phyloP scores from a whole-genome alignment of 1,140 invertebrate genomes.

The Bombyx mandarina region DNA sequence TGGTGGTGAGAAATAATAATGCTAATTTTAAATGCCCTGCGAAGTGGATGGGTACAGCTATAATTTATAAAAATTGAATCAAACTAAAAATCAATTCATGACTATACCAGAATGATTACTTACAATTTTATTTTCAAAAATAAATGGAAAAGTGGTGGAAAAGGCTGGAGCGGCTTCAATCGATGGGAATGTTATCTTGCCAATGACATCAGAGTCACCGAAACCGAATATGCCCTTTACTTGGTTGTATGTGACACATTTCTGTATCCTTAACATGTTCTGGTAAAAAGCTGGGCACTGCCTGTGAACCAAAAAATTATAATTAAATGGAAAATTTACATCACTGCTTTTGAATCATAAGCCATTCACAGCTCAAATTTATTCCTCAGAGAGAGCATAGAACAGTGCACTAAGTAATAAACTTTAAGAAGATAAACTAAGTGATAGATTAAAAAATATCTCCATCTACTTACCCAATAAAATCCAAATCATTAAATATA shows the following conservation, averaged over 20 bases:
- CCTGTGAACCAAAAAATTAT: constrained; percentile 61
- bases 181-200: constrained; percentile 97
- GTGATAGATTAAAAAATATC: no score
- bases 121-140: constrained; percentile 83
- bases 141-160: constrained; percentile 94
- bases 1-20: no score
- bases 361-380: no score
- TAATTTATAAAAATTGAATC: no score
- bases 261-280: constrained; percentile 93
- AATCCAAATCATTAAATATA: constrained; percentile 96
- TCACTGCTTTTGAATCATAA: no score
- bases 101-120: constrained; percentile 17
- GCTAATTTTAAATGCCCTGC: no score
- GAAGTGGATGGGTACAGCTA: no score
- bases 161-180: constrained; percentile 97
- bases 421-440: no score
- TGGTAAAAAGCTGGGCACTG: constrained; percentile 91
- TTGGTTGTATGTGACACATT: constrained; percentile 96
- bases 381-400: no score
- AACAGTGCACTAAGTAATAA: no score
- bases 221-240: constrained; percentile 98
- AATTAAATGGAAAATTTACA: no score
- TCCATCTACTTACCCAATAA: constrained; percentile 84
- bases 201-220: constrained; percentile 94
- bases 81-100: no score